Conservation (phyloP, 2,113 vertebrate species). For the Campylorhamphus procurvoides region DNA sequence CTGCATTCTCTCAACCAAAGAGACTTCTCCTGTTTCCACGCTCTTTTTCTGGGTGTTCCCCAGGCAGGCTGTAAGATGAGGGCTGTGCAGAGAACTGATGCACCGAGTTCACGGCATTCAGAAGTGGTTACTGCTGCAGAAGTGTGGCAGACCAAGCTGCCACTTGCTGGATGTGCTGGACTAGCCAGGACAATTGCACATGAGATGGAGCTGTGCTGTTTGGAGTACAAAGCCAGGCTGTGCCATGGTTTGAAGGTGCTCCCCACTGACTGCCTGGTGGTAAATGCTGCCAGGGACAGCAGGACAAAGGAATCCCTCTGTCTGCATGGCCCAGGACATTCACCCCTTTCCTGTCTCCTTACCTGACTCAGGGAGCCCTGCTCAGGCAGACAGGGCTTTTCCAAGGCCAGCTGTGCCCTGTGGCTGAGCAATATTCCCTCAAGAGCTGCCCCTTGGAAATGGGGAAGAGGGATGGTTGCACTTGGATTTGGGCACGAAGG, state of each 20-base stretch:
- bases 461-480: neutral
- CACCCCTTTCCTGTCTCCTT: neutral
- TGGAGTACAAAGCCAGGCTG: neutral
- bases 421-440: neutral
- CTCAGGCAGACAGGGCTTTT: neutral
- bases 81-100: neutral
- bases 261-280: fast-evolving
- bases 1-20: neutral
- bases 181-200: neutral
- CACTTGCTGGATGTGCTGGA: neutral
- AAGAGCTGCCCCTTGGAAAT: neutral
- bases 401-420: neutral
- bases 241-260: neutral
- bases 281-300: neutral
- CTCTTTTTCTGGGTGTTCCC: neutral
- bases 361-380: neutral
- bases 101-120: neutral
- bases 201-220: neutral
- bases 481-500: neutral
- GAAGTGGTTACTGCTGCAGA: neutral
- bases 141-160: neutral
- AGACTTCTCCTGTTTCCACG: neutral
- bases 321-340: neutral
- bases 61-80: neutral
- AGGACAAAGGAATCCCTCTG: neutral